A percentile compares a stretch with the other conserved stretches of the same genome.
phyloP scores from a whole-genome alignment of 2,888 invertebrate species.

The Odontothrips loti region DNA sequence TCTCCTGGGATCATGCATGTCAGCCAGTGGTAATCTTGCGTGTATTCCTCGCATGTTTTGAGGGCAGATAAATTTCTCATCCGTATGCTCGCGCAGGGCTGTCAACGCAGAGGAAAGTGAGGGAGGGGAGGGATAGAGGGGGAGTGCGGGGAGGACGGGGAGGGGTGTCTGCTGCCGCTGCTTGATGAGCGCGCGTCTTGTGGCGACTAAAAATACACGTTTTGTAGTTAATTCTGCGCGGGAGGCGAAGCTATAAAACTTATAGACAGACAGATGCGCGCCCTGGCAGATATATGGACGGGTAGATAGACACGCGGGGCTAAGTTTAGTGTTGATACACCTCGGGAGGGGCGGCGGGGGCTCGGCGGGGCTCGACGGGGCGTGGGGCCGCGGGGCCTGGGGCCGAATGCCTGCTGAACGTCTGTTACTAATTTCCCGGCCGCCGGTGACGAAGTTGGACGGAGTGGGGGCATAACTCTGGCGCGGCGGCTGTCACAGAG shows the following conservation, averaged over 20 bases:
- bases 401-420: conserved; percentile 1
- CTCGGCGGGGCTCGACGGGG: background rate
- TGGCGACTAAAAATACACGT: conserved; percentile 20
- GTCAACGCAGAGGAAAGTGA: too few relatives aligned
- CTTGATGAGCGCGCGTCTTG: background rate
- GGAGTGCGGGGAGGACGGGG: background rate
- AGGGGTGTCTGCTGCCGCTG: background rate
- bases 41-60: too few relatives aligned
- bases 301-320: conserved; percentile 17
- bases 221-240: conserved; percentile 26
- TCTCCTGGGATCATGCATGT: too few relatives aligned
- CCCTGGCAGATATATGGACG: conserved; percentile 24
- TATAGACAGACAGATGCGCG: conserved; percentile 24
- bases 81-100: too few relatives aligned
- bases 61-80: too few relatives aligned
- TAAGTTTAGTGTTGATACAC: conserved; percentile 26
- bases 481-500: background rate
- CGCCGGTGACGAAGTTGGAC: conserved; percentile 19
- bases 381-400: background rate
- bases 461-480: background rate
- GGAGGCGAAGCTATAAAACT: conserved; percentile 26
- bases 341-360: background rate
- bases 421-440: conserved; percentile 11
- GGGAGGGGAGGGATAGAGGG: too few relatives aligned
- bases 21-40: too few relatives aligned